phyloP scores from a whole-genome alignment of 92 coral and sea anemone species.

The Meandrina meandrites region DNA sequence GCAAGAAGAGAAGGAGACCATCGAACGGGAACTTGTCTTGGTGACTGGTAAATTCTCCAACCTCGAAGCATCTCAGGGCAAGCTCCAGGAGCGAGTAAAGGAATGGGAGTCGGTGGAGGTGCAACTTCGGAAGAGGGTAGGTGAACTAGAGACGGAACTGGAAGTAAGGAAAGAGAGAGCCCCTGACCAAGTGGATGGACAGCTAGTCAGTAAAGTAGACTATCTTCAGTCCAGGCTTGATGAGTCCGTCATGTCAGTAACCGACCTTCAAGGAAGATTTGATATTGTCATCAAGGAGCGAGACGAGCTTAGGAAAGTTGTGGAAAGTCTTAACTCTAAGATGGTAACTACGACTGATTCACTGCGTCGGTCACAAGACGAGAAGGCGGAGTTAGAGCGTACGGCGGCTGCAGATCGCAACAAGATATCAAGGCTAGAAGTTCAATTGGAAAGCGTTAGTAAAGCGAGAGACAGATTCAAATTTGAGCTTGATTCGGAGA shows the following conservation, averaged over 20 bases:
- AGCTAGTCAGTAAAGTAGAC: conserved; percentile 64
- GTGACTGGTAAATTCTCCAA: conserved; percentile 69
- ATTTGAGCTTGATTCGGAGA: conserved; percentile 81
- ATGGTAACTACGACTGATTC: conserved; percentile 53
- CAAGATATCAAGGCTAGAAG: conserved; percentile 67
- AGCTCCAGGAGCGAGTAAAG: conserved; percentile 72
- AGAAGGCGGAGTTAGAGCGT: conserved; percentile 71
- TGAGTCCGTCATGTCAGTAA: conserved; percentile 57
- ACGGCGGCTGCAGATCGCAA: conserved; percentile 51
- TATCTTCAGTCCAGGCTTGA: conserved; percentile 73
- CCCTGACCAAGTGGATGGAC: conserved; percentile 73
- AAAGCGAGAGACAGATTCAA: conserved; percentile 67
- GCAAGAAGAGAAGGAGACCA: conserved; percentile 77
- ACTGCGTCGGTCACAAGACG: conserved; percentile 57
- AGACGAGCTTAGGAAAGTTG: conserved; percentile 76
- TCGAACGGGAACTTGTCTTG: conserved; percentile 74
- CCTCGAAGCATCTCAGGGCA: conserved; percentile 51
- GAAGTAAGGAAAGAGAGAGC: conserved; percentile 63
- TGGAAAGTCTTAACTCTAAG: conserved; percentile 62
- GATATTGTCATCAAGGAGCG: conserved; percentile 68
- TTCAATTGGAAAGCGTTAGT: conserved; percentile 70
- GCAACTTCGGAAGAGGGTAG: conserved; percentile 70
- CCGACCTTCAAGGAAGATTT: conserved; percentile 63
- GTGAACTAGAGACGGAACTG: conserved; percentile 75
- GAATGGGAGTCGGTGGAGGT: conserved; percentile 95